Evolutionary conservation across 2,888 invertebrate species (phyloP).

Genomic region (Magallana nippona): DNA sequence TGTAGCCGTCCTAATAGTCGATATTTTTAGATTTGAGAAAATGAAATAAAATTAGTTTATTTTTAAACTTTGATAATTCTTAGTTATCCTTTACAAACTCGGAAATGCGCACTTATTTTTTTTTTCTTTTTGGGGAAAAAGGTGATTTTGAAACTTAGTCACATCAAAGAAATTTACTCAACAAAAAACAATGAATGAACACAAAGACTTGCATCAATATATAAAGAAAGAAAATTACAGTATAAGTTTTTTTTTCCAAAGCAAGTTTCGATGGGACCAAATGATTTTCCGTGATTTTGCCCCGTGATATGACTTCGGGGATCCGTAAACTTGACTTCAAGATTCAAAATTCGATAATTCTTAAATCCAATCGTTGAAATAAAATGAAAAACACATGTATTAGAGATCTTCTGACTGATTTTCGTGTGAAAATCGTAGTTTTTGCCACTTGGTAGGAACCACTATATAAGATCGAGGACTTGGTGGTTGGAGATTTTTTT

Average conservation of each 20-base stretch:
- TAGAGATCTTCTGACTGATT: constrained; percentile 41
- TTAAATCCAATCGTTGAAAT: constrained; percentile 42
- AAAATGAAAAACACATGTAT: constrained; percentile 46
- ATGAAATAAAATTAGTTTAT: background rate
- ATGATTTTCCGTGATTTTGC: constrained; percentile 27
- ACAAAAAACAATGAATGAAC: no score
- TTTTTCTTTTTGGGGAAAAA: no score
- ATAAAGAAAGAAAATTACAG: no score
- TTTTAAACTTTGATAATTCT: no score
- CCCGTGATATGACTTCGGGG: constrained; percentile 12
- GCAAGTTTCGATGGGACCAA: constrained; percentile 4
- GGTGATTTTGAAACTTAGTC: no score
- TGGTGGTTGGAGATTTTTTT: constrained; percentile 25
- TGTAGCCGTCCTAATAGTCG: background rate
- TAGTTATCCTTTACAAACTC: no score
- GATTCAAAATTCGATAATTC: constrained; percentile 39
- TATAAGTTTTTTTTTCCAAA: constrained; percentile 7
- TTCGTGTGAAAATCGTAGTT: constrained; percentile 43
- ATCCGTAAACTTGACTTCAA: constrained; percentile 23
- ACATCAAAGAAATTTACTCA: no score
- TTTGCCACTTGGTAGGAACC: constrained; percentile 18
- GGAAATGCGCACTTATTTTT: no score
- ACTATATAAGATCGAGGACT: constrained; percentile 2
- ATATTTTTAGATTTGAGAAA: background rate
- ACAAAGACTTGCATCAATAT: no score